Conservation (phyloP, 2,888 invertebrate species). For the Criorhina ranunculi region DNA sequence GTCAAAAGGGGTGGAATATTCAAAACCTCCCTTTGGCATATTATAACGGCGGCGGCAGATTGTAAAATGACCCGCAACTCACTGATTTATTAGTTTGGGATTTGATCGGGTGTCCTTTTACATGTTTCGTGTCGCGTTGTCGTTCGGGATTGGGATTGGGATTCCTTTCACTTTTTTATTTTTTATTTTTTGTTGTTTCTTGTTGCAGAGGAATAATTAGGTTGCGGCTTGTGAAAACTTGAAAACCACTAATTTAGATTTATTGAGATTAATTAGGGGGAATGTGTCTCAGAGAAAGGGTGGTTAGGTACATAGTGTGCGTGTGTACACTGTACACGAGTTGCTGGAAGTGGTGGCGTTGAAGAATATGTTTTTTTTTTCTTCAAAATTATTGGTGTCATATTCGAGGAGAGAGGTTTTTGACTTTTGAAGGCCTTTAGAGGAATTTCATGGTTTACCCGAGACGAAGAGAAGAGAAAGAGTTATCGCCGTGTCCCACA, state of each 20-base stretch:
- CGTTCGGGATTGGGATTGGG: conserved; percentile 13
- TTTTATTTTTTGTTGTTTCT: conserved; percentile 41
- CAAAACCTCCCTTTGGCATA: conserved; percentile 56
- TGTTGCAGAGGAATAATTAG: conserved; percentile 59
- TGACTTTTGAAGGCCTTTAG: too few relatives aligned
- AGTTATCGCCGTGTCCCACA: too few relatives aligned
- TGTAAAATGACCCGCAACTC: conserved; percentile 74
- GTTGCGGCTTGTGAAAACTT: conserved; percentile 53
- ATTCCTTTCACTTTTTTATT: conserved; percentile 66
- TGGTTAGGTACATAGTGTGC: conserved; percentile 6
- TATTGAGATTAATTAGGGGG: conserved; percentile 73
- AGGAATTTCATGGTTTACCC: too few relatives aligned
- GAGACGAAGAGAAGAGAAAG: too few relatives aligned
- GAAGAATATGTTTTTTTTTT: conserved; percentile 32
- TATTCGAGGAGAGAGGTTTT: conserved; percentile 28
- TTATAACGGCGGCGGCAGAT: conserved; percentile 29
- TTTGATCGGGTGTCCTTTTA: conserved; percentile 75
- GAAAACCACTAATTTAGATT: conserved; percentile 75
- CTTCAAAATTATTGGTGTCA: conserved; percentile 49
- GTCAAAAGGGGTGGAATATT: conserved; percentile 72
- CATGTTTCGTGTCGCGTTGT: conserved; percentile 60
- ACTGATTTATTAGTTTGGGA: conserved; percentile 74
- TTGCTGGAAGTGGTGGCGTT: conserved; percentile 41
- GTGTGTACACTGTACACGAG: conserved; percentile 40
- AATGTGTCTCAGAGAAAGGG: conserved; percentile 53